Evolutionary conservation across 2,888 invertebrate genomes (phyloP).

Genomic region (Nomada goodeniana): DNA sequence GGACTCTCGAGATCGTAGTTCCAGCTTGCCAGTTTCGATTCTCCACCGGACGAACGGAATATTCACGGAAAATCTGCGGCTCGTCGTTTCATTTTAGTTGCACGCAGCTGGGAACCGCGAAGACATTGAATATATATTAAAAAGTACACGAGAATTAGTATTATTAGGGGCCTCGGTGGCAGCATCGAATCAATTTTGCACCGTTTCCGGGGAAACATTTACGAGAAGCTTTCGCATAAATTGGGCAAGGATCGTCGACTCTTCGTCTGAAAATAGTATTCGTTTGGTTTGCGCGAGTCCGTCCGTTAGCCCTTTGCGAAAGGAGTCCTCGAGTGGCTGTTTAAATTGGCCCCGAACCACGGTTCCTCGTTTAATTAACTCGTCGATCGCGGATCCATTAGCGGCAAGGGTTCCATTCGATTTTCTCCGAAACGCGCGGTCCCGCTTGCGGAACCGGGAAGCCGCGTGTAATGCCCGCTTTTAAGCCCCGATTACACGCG

Average conservation of each 20-base stretch:
- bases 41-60: neutral
- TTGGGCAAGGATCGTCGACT: neutral
- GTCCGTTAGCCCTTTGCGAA: no score
- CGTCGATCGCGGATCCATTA: conserved; percentile 55
- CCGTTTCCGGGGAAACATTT: no score
- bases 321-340: neutral
- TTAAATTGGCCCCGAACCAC: conserved; percentile 12
- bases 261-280: neutral
- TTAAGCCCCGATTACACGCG: conserved; percentile 67
- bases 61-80: no score
- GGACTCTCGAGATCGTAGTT: conserved; percentile 49
- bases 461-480: conserved; percentile 65
- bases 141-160: no score
- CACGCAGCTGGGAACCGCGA: no score
- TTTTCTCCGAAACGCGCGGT: conserved; percentile 47
- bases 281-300: neutral
- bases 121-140: no score
- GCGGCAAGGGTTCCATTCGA: conserved; percentile 40
- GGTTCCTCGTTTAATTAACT: conserved; percentile 62
- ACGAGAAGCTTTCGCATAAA: no score
- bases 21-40: conserved; percentile 8
- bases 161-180: no score
- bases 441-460: conserved; percentile 63
- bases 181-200: no score
- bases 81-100: no score